phyloP scores from a whole-genome alignment of 2,797 vertebrate species.

The Dicrostonyx torquatus region DNA sequence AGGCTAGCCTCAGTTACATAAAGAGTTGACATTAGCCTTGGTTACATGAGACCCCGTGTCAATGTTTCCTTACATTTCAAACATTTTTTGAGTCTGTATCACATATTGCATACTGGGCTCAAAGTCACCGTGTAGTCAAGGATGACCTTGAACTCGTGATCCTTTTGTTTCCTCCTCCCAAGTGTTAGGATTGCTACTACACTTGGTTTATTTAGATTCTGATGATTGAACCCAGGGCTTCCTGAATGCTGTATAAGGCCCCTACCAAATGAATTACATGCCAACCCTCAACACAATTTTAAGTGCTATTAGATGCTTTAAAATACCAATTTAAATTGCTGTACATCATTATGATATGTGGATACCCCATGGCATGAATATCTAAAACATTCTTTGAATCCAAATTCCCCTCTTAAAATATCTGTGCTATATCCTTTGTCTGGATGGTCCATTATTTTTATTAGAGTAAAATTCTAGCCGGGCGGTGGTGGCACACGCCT shows the following conservation, averaged over 20 bases:
- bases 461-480: constrained; percentile 16
- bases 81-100: neutral
- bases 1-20: neutral
- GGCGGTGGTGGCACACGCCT: too few species aligned
- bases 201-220: neutral
- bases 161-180: neutral
- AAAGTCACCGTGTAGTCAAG: neutral
- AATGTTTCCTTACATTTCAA: constrained; percentile 28
- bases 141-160: neutral
- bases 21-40: neutral
- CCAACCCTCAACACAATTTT: neutral
- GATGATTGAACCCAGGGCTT: neutral
- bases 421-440: neutral
- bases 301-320: constrained; percentile 37
- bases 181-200: neutral
- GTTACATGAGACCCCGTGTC: neutral
- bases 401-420: constrained; percentile 46
- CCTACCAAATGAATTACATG: neutral
- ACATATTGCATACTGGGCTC: neutral
- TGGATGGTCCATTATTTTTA: constrained; percentile 39
- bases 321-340: constrained; percentile 34
- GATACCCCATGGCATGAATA: neutral
- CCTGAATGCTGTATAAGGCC: neutral
- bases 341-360: neutral
- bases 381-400: constrained; percentile 38